Percentiles rank a stretch among this genome's conserved stretches.
Conservation (phyloP, 2,888 invertebrate genomes). For the Drosophila antonietae region DNA sequence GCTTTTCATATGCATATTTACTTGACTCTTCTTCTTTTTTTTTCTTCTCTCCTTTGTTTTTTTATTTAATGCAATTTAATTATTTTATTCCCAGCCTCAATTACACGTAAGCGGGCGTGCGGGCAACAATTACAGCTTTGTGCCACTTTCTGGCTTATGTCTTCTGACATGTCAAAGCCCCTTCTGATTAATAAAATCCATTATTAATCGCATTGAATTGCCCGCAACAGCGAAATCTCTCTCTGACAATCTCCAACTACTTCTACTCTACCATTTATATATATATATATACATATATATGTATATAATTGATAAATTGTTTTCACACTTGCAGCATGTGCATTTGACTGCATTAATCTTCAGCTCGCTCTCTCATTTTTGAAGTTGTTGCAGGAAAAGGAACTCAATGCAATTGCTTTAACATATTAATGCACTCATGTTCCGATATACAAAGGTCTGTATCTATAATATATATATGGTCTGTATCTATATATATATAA, state of each 20-base stretch:
- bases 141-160: conserved; percentile 56
- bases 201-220: conserved; percentile 66
- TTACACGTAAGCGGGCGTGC: conserved; percentile 24
- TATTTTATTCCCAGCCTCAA: conserved; percentile 61
- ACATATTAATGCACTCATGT: conserved; percentile 5
- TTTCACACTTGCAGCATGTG: neutral
- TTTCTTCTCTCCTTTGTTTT: neutral
- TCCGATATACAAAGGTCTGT: neutral
- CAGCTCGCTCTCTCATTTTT: neutral
- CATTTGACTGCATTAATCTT: conserved; percentile 1
- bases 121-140: conserved; percentile 32
- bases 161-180: conserved; percentile 54
- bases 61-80: conserved; percentile 73
- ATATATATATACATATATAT: neutral
- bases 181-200: conserved; percentile 70
- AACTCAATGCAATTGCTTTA: neutral
- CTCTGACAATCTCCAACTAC: neutral
- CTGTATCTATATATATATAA: too few species aligned
- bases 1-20: conserved; percentile 75
- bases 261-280: neutral
- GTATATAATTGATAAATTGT: neutral
- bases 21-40: conserved; percentile 9
- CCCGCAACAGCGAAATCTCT: conserved; percentile 23
- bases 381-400: neutral
- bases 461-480: too few species aligned